Percentiles rank a stretch among this genome's conserved stretches.
These are phyloP conservation scores for Crocodylus rhombifer DNA, from an alignment of 2,797 vertebrate species.

Conservation along the genomic window DNA sequence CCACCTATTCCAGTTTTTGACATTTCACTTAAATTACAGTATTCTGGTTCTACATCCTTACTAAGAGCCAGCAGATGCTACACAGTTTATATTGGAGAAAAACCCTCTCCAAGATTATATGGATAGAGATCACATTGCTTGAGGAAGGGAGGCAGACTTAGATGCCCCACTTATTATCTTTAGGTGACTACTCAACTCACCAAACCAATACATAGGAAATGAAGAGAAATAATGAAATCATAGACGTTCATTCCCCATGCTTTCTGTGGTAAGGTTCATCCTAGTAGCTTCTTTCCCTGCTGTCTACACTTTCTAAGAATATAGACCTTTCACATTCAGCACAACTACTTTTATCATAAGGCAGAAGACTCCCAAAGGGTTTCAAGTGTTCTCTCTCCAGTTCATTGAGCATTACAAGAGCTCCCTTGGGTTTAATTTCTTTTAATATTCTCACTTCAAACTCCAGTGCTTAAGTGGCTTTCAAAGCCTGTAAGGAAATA, in stretches of 20 bases:
- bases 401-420: not conserved
- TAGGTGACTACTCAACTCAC: not conserved
- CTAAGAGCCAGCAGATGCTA: fast-evolving
- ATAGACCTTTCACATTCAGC: slow-evolving; percentile 14
- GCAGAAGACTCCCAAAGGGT: not conserved
- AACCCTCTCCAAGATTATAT: not conserved
- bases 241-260: not conserved
- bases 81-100: not conserved
- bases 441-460: not conserved
- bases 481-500: not conserved
- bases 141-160: not conserved
- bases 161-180: fast-evolving
- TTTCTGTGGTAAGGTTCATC: slow-evolving; percentile 12
- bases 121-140: fast-evolving
- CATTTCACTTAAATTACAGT: not conserved
- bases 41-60: fast-evolving
- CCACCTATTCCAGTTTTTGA: fast-evolving
- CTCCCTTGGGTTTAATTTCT: not conserved
- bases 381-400: slow-evolving; percentile 23
- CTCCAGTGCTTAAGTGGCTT: not conserved
- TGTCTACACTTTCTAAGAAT: slow-evolving; percentile 14
- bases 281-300: not conserved
- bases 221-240: not conserved
- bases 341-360: slow-evolving; percentile 17
- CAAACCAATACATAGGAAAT: not conserved